These are phyloP conservation scores for Ophiothrix spiculata DNA, from an alignment of 35 echinoderm and acorn worm genomes.

Conservation along the genomic window DNA sequence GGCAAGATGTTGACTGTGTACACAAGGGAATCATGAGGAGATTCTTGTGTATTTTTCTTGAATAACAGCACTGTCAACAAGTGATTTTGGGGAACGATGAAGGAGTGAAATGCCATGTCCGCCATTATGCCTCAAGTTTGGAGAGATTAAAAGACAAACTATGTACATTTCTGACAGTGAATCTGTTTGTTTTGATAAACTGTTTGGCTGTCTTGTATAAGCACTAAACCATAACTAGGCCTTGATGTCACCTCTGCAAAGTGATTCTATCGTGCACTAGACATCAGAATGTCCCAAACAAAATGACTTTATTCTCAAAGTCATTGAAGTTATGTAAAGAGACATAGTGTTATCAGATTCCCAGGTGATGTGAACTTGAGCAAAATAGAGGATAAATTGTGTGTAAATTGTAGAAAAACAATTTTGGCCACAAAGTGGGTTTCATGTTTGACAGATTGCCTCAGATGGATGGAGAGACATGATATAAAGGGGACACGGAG, in stretches of 20 bases:
- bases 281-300: no score
- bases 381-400: background rate
- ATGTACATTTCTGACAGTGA: background rate
- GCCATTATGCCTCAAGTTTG: constrained; percentile 8
- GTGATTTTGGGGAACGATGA: background rate
- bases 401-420: constrained; percentile 1
- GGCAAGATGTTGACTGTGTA: background rate
- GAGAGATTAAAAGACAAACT: background rate
- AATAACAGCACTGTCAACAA: background rate
- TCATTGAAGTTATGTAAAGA: background rate
- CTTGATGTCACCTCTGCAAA: no score
- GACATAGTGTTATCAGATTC: background rate
- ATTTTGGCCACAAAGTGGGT: background rate
- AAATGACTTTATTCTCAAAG: no score
- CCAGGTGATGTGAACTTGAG: background rate
- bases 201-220: background rate
- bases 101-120: background rate
- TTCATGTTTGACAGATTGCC: background rate
- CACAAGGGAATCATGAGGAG: background rate
- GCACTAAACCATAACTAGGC: constrained; percentile 4
- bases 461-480: background rate
- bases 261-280: no score
- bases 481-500: background rate
- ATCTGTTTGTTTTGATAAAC: background rate
- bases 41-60: constrained; percentile 3